These are phyloP conservation scores for Urocyon cinereoargenteus DNA, from an alignment of 2,797 vertebrate genomes.

Conservation along the genomic window DNA sequence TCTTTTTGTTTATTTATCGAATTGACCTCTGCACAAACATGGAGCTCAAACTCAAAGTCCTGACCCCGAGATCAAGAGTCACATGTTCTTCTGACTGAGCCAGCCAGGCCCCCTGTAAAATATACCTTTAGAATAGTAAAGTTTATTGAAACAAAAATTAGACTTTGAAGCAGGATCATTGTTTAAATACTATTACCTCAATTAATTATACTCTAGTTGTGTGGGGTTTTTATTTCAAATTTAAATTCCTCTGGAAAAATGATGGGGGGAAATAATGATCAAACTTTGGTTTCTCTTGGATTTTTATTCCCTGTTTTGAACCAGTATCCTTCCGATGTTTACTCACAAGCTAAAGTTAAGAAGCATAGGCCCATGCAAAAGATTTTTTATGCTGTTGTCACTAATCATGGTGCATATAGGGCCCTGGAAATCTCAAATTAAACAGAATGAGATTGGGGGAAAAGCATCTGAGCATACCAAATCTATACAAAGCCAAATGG, in stretches of 20 bases:
- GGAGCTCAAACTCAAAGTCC: no score
- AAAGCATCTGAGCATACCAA: background rate
- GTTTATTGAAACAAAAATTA: slow-evolving; percentile 56
- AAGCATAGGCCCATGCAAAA: slow-evolving; percentile 31
- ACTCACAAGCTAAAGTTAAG: slow-evolving; percentile 50
- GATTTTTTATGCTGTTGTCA: slow-evolving; percentile 17
- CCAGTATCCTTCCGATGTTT: slow-evolving; percentile 28
- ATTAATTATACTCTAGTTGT: slow-evolving; percentile 35
- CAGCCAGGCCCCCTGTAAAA: background rate
- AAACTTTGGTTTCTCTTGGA: slow-evolving; percentile 44
- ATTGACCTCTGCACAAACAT: no score
- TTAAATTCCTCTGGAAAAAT: slow-evolving; percentile 60
- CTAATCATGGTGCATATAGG: slow-evolving; percentile 2
- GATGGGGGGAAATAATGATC: slow-evolving; percentile 42
- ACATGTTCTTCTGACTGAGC: no score
- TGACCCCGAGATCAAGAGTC: no score
- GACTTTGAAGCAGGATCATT: slow-evolving; percentile 35
- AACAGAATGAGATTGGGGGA: background rate
- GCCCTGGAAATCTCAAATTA: slow-evolving; percentile 61
- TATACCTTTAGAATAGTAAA: slow-evolving; percentile 15
- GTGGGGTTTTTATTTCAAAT: background rate
- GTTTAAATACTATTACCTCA: slow-evolving; percentile 49
- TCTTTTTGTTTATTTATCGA: no score
- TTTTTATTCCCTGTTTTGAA: slow-evolving; percentile 56
- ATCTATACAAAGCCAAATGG: slow-evolving; percentile 42